These are phyloP conservation scores for Protomyctophum bolini DNA, from an alignment of 2,113 vertebrate species.

Conservation along the genomic window DNA sequence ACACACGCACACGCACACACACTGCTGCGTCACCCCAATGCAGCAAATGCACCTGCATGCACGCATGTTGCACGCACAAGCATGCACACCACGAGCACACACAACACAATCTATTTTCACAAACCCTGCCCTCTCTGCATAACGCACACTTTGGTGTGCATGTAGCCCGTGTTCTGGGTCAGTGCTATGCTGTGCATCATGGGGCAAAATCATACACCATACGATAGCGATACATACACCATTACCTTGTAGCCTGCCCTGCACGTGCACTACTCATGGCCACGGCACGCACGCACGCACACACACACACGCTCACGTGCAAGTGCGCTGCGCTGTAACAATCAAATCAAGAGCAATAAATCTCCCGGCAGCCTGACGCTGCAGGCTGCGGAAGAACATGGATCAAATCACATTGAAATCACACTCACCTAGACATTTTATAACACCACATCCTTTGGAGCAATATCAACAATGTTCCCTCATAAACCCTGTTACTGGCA, in stretches of 20 bases:
- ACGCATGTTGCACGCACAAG: not conserved
- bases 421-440: constrained; percentile 1
- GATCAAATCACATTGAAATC: constrained; percentile 1
- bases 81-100: not conserved
- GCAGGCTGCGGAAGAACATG: not conserved
- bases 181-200: constrained; percentile 20
- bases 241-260: constrained; percentile 38
- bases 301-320: constrained; percentile 2
- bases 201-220: constrained; percentile 5
- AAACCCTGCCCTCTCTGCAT: constrained; percentile 7
- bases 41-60: constrained; percentile 4
- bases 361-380: constrained; percentile 9
- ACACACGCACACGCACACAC: constrained; percentile 56
- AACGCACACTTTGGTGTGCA: not conserved
- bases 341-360: constrained; percentile 26
- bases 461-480: not conserved
- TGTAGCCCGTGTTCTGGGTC: constrained; percentile 47
- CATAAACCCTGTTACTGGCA: not conserved
- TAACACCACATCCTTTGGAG: not conserved
- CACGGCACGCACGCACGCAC: constrained; percentile 1
- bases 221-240: constrained; percentile 31
- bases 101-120: constrained; percentile 3
- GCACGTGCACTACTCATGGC: constrained; percentile 35
- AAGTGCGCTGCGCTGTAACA: constrained; percentile 17
- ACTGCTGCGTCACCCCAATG: constrained; percentile 69